Evolutionary conservation across 1,140 invertebrate genomes (phyloP), one percentile per base, ranked within the genome.

Genomic region (Drosophila sp.): DNA sequence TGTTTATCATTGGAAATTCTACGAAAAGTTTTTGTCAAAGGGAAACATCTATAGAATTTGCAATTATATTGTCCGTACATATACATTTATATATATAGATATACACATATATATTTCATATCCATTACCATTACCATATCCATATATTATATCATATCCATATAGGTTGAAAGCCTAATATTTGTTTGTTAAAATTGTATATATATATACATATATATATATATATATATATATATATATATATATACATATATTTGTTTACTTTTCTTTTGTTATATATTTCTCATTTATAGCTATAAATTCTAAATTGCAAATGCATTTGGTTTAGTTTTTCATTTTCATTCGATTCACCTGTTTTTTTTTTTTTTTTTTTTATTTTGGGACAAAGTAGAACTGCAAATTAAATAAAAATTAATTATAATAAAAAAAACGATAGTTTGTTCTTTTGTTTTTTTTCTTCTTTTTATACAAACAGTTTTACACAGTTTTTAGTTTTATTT

Each of bases 401-500:
- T 27, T 8, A 50, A 50, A 10, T 8, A 6, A 50, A 50, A 50
- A 50, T 25, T 27, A 27, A 27, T 25, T 3, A 25, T 47, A 47
- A 27, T 25, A 23, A 47, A 47, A 47, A 50, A 50, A 25, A 50
- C 23, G 7, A 23, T 50, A 50, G 7, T 50, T 50, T 50, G 6
- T 27, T 54, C 35, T 64, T 62, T 8, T 60, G 68, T 63, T 81
- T 64, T 50, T 76, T 70, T 72, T 47, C 58, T 60, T 70, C 62
- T 60, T 41, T 79, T 72, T 80, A 65, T 72, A 65, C 60, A 69
- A 77, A 81, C 78, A 80, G 60, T 72, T 80, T 76, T 68, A 76
- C 61, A 79, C 50, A 56, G 56, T 66, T 64, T 74, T 73, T 73
- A 41, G 63, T 67, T 73, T 75, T 79, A 60, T 63, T 68, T 68